phyloP scores from a whole-genome alignment of 2,113 vertebrate genomes.

The Oophaga pumilio region DNA sequence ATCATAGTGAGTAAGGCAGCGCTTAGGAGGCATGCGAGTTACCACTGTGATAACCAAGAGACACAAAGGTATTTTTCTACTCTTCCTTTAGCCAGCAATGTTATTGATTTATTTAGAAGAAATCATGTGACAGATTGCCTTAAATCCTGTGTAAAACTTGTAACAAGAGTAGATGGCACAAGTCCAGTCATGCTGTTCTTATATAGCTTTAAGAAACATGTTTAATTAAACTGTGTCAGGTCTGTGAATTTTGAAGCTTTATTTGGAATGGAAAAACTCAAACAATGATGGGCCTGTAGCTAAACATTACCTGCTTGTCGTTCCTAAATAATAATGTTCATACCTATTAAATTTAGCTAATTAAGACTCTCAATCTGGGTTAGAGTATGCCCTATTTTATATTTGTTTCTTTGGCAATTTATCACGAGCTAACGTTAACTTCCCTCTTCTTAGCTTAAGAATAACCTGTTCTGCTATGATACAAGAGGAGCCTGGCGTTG shows the following conservation, averaged over 20 bases:
- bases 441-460: slow-evolving; percentile 20
- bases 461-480: slow-evolving; percentile 44
- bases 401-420: slow-evolving; percentile 30
- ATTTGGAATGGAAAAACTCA: slow-evolving; percentile 34
- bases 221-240: slow-evolving; percentile 34
- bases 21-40: too few species aligned
- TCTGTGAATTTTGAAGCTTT: slow-evolving; percentile 28
- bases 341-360: not conserved
- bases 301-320: not conserved
- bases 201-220: not conserved
- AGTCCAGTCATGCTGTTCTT: not conserved
- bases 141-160: not conserved
- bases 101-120: too few species aligned
- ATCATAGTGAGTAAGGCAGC: too few species aligned
- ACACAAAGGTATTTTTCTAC: too few species aligned
- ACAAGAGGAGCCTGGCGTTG: slow-evolving; percentile 22
- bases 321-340: not conserved
- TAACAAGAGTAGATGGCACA: not conserved
- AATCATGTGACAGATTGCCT: too few species aligned
- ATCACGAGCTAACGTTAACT: slow-evolving; percentile 27
- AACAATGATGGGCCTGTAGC: not conserved
- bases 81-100: too few species aligned
- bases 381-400: not conserved
- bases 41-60: too few species aligned
- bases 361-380: slow-evolving; percentile 5